Evolutionary conservation across 1,140 invertebrate genomes (phyloP), one percentile per base, ranked within the genome.

Genomic region (Solen grandis): DNA sequence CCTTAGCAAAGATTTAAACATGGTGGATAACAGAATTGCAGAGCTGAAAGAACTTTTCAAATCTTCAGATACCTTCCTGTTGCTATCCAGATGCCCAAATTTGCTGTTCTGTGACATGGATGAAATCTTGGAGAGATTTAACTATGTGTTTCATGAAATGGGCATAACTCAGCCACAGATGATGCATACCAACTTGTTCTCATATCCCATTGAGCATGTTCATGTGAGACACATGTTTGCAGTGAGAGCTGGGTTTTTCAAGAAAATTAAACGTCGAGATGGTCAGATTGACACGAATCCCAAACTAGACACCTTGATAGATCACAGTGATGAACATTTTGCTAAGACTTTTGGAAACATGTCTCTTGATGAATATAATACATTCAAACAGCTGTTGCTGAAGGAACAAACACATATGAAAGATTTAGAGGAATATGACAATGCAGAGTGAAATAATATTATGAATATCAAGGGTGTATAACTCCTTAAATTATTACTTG

Each of bases 131-230:
- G 69, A 84, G 29, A 88, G 87, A 73, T 90, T 87, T 78, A 54
- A 85, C 36, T 91, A 91, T 78, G 87, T 90, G 25, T 87, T 82
- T 78, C 59, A 75, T 41, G 55, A 78, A 35, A 89, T 91, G 88
- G 85, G 85, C 27, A 79, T 90, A 8, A 77, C 88, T 5, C 87
- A 89, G 41, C 65, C 79, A 55, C 88, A 89, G 35, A 89, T 91
- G 85, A 81, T 85, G 41, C 78, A 83, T 65, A 78, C 85, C 10
- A 54, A 80, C 41, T 68, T 89, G 60, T 88, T 91, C 62, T 76
- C 63, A n/a, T 81, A 88, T 73, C 63, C 85, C 4, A n/a, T 91
- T 0, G 62, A 84, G 16, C 85, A 89, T 70, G 85, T 91, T 50
- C 73, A 80, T 31, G 57, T 66, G 13, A 36, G 90, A 36, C 90